These are phyloP conservation scores for Myotis brandtii DNA, from an alignment of 2,113 vertebrate genomes.

Conservation along the genomic window DNA sequence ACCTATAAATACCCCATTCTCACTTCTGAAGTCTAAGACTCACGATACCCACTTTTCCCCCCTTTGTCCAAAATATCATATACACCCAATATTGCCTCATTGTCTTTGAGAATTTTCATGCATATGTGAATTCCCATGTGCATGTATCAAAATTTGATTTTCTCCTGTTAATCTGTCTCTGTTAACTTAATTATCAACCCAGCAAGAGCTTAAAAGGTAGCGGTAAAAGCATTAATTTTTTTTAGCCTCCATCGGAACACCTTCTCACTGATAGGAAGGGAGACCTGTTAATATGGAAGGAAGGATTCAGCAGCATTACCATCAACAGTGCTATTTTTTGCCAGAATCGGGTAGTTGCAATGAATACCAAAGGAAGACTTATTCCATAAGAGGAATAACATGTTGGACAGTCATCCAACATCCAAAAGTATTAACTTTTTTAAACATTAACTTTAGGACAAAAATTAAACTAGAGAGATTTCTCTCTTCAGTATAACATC, in stretches of 20 bases:
- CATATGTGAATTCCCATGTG: neutral
- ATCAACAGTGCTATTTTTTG: neutral
- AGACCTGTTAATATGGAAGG: neutral
- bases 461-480: conserved; percentile 7
- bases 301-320: neutral
- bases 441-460: conserved; percentile 14
- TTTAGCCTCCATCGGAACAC: neutral
- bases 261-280: neutral
- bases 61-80: neutral
- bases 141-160: neutral
- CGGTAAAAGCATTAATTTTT: neutral
- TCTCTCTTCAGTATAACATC: conserved; percentile 9
- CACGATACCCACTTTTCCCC: neutral
- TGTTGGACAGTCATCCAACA: neutral
- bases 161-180: neutral
- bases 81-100: neutral
- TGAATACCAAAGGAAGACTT: conserved; percentile 5
- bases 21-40: neutral
- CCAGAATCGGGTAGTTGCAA: neutral
- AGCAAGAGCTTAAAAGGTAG: neutral
- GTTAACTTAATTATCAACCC: neutral
- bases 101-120: neutral
- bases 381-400: neutral
- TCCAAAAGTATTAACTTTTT: neutral
- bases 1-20: neutral